A percentile compares a stretch with the other conserved stretches of the same genome.
phyloP scores from a whole-genome alignment of 2,113 vertebrate genomes.

The Sylvicapra grimmia region DNA sequence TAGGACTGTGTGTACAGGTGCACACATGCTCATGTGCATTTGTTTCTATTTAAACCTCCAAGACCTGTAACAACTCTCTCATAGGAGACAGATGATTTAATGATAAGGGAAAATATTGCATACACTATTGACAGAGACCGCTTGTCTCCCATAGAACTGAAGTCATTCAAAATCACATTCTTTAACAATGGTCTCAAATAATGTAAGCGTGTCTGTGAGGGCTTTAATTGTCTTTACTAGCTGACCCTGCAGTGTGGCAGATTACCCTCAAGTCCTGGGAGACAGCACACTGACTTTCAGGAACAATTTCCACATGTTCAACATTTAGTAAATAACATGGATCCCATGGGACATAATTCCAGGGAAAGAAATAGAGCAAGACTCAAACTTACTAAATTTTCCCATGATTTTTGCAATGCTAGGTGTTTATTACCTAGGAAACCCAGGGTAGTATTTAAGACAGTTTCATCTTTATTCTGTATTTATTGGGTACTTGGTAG shows the following conservation, averaged over 20 bases:
- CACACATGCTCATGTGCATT: not conserved
- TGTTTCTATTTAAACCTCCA: not conserved
- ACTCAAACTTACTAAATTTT: not conserved
- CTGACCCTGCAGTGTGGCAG: constrained; percentile 18
- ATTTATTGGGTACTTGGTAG: not conserved
- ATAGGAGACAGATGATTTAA: not conserved
- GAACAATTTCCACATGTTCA: constrained; percentile 38
- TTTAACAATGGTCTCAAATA: constrained; percentile 26
- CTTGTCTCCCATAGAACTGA: constrained; percentile 7
- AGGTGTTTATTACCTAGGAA: not conserved
- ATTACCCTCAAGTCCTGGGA: not conserved
- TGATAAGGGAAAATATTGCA: not conserved
- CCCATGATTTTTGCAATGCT: not conserved
- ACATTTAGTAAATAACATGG: constrained; percentile 17
- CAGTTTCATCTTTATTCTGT: not conserved
- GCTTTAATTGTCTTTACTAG: constrained; percentile 43
- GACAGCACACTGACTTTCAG: constrained; percentile 27
- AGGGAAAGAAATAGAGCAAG: not conserved
- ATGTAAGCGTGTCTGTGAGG: not conserved
- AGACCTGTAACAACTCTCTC: not conserved
- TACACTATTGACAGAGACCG: not conserved
- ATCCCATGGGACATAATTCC: not conserved
- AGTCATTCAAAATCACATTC: constrained; percentile 46
- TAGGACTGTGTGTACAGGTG: not conserved
- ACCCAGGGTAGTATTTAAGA: not conserved